These are phyloP conservation scores for Gibbula magus DNA, from an alignment of 2,888 invertebrate species.

Conservation along the genomic window DNA sequence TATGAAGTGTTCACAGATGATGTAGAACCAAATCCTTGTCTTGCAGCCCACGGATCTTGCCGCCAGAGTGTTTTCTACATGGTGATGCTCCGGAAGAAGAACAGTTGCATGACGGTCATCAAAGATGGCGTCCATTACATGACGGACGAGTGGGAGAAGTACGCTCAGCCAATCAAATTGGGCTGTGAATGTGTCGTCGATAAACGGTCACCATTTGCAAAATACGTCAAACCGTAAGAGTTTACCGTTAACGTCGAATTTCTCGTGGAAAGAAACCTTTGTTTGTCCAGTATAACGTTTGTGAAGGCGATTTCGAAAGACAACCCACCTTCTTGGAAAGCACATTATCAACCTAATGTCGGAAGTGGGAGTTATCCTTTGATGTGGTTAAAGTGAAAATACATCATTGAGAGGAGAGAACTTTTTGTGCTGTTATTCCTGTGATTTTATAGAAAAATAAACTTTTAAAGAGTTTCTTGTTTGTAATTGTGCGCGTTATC, in stretches of 20 bases:
- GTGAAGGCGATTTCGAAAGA: not conserved
- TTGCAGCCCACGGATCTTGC: constrained; percentile 58
- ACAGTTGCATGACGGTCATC: constrained; percentile 44
- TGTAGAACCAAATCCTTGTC: not conserved
- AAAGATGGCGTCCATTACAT: constrained; percentile 40
- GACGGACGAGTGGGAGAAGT: constrained; percentile 49
- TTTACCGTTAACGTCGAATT: not conserved
- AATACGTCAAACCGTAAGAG: constrained; percentile 15
- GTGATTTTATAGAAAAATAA: no score
- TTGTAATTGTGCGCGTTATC: no score
- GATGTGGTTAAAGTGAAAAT: no score
- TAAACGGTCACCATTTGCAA: constrained; percentile 43
- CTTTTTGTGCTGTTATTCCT: no score
- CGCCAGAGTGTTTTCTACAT: constrained; percentile 39
- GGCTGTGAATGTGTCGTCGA: constrained; percentile 54
- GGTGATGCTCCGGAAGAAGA: constrained; percentile 46
- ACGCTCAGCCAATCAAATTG: constrained; percentile 49
- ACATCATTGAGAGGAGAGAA: no score
- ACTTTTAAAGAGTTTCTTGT: no score
- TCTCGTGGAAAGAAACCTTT: not conserved
- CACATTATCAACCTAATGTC: no score
- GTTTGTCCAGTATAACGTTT: not conserved
- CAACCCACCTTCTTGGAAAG: no score
- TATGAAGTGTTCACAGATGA: no score
- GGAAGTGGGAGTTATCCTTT: no score